Evolutionary conservation across 2,113 vertebrate species (phyloP).

Genomic region (Oryzias javanicus): DNA sequence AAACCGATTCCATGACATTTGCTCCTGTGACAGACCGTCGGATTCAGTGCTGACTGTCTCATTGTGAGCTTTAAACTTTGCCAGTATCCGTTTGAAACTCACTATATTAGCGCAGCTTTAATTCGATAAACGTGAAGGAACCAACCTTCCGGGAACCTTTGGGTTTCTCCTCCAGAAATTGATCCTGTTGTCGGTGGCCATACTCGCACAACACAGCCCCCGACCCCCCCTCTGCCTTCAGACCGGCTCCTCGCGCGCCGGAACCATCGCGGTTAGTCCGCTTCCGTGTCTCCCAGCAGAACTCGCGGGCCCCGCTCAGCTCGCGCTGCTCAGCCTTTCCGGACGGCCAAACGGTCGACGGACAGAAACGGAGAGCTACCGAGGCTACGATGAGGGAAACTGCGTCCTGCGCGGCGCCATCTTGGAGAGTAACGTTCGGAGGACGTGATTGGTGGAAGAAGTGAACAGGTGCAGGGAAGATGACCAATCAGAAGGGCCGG

Average conservation of each 20-base stretch:
- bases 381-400: conserved; percentile 28
- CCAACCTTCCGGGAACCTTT: conserved; percentile 92
- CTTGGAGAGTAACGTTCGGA: conserved; percentile 71
- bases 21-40: too few relatives aligned
- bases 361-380: conserved; percentile 1
- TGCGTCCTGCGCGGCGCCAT: conserved; percentile 81
- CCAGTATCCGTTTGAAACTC: background rate
- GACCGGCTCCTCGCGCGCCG: conserved; percentile 12
- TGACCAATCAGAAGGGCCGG: conserved; percentile 70
- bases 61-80: too few relatives aligned
- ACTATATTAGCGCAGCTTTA: background rate
- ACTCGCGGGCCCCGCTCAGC: background rate
- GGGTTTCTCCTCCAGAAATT: conserved; percentile 94
- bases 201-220: conserved; percentile 59
- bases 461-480: conserved; percentile 51
- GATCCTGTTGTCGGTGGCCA: conserved; percentile 90
- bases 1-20: too few relatives aligned
- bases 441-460: conserved; percentile 74
- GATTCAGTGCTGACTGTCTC: too few relatives aligned
- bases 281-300: conserved; percentile 8
- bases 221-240: conserved; percentile 26
- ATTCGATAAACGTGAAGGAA: background rate
- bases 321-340: background rate
- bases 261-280: conserved; percentile 16
- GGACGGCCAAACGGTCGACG: background rate